Base-by-base conservation (phyloP, 2,888 invertebrate species). In the Fragum whitleyi region DNA sequence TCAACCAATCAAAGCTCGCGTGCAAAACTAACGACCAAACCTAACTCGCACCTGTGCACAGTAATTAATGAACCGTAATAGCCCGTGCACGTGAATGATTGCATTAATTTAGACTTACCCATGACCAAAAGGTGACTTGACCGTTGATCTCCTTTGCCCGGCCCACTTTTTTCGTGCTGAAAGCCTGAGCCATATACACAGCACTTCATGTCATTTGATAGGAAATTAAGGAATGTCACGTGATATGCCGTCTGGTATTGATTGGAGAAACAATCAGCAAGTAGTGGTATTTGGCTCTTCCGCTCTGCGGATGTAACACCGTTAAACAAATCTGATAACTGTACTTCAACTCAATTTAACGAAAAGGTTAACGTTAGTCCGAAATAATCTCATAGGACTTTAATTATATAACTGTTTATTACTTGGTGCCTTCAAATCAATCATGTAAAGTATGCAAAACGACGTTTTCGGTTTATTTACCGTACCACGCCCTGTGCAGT, bases 161-260 rank as follows among this genome's bases (percentile, higher is more conserved):
- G 84, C 87, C 87, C 87, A 88, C 87, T 79, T 79, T 77, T 78
- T 74, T 77, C 71, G 53, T 72, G 74, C 73, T 79, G 70, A 36
- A 77, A 74, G 65, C 28, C 55, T 53, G 72, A 73, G 81, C 81
- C 83, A 85, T 83, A 81, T 82, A 85, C 80, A 78, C 82, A 74
- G 21, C 29, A 61, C 67, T 74, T 83, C 80, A 79, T 85, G 85
- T 85, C 78, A 85, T 85, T 85, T 83, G 85, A 83, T 85, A 85
- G 82, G 84, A 88, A 88, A 86, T 85, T 86, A 84, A 65, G 82
- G 73, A 57, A 42, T 70, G 70, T 81, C 87, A 88, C 86, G 86
- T 88, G 87, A 88, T 69, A 26, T 55, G 69, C 74, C 67, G 73
- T 28, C 79, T 72, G 55, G 59, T 81, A 83, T 85, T 85, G 85